phyloP scores from a whole-genome alignment of 2,113 vertebrate species.

The Budorcas taxicolor region DNA sequence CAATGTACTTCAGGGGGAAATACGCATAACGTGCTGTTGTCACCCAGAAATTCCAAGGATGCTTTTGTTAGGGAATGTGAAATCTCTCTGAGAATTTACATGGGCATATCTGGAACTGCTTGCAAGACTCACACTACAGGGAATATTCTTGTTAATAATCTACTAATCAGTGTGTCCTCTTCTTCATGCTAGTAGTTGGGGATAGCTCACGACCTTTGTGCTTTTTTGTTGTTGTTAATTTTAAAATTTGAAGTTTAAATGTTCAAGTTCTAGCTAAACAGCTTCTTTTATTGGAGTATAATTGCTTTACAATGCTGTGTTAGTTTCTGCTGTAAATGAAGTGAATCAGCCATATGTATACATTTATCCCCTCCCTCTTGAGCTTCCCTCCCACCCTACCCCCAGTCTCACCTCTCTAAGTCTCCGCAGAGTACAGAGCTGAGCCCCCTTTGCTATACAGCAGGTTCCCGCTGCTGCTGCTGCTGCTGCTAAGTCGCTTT shows the following conservation, averaged over 20 bases:
- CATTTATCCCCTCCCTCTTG: background rate
- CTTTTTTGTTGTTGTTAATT: background rate
- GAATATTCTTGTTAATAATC: background rate
- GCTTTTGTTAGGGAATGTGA: background rate
- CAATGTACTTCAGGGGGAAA: background rate
- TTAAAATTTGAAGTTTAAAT: constrained; percentile 18
- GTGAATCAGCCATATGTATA: background rate
- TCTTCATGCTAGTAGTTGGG: background rate
- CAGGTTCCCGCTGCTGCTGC: background rate
- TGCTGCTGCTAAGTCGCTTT: too few relatives aligned
- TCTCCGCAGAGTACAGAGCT: background rate
- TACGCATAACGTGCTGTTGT: background rate
- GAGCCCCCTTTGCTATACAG: background rate
- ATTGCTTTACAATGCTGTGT: background rate
- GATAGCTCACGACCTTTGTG: background rate
- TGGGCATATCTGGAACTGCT: background rate
- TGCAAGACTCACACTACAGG: background rate
- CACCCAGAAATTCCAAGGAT: background rate
- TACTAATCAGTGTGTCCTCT: background rate
- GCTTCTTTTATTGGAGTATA: background rate
- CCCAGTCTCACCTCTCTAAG: background rate
- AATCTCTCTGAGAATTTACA: background rate
- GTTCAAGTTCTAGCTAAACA: background rate
- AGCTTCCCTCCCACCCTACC: background rate
- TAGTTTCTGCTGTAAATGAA: background rate